Conservation (phyloP, 1,140 invertebrate species). For the Periplaneta americana region DNA sequence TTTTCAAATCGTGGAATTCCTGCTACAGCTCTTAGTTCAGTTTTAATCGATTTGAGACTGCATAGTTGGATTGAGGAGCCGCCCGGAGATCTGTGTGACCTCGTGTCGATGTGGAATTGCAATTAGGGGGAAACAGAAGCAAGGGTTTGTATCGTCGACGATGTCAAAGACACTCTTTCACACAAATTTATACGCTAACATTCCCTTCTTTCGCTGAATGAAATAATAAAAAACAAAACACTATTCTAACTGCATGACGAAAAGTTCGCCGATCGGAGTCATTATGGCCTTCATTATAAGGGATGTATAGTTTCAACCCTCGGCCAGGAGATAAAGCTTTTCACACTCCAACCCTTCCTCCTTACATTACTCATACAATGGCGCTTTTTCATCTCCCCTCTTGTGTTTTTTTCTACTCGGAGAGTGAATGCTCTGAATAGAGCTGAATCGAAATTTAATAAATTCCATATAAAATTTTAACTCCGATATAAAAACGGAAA, state of each 20-base stretch:
- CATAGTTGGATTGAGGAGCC: not conserved
- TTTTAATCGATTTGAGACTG: too few species aligned
- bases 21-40: too few species aligned
- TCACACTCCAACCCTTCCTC: not conserved
- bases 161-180: not conserved
- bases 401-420: not conserved
- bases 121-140: not conserved
- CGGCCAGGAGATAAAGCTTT: not conserved
- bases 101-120: not conserved
- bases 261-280: not conserved
- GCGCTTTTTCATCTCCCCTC: not conserved
- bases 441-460: not conserved
- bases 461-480: not conserved
- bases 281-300: not conserved
- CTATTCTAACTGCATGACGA: not conserved
- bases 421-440: not conserved
- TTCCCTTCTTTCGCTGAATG: not conserved
- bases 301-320: too few species aligned
- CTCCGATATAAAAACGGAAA: not conserved
- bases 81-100: too few species aligned
- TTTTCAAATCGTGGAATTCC: too few species aligned
- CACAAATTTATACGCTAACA: not conserved
- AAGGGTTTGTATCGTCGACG: not conserved
- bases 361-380: not conserved
- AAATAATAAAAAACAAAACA: not conserved